Evolutionary conservation across 2,797 vertebrate species (phyloP).

Genomic region (Okamejei kenojei): DNA sequence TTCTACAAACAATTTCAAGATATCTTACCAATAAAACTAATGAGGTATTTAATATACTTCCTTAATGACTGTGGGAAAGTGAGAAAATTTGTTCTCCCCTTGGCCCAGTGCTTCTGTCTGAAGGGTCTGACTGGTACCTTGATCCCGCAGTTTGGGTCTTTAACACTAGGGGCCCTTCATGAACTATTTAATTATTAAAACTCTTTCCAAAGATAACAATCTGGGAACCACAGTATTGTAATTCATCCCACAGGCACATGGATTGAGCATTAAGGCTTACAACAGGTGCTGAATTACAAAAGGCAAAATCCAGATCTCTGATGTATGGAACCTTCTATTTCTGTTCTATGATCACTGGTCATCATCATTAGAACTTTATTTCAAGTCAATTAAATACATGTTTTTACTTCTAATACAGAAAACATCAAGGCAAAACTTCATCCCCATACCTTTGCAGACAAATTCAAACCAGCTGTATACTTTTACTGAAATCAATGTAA

Average conservation of each 20-base stretch:
- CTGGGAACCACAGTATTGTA: slow-evolving; percentile 7
- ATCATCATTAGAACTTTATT: slow-evolving; percentile 3
- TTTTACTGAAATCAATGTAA: slow-evolving; percentile 18
- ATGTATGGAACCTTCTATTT: background rate
- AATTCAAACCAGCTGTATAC: slow-evolving; percentile 22
- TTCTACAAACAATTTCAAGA: background rate
- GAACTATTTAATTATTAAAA: slow-evolving; percentile 31
- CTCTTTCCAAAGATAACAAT: background rate
- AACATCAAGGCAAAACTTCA: slow-evolving; percentile 19
- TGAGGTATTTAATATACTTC: background rate
- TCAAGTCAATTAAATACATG: slow-evolving; percentile 13
- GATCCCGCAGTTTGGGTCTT: slow-evolving; percentile 7
- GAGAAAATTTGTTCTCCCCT: background rate
- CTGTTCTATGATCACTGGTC: background rate
- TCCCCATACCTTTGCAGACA: background rate
- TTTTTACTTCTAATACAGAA: background rate
- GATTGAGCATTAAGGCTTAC: background rate
- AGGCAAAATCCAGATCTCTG: background rate
- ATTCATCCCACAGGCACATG: background rate
- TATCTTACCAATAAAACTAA: background rate
- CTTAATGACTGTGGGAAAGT: background rate
- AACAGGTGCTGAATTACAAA: background rate
- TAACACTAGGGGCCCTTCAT: slow-evolving; percentile 19
- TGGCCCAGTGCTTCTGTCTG: background rate
- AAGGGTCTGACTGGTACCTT: background rate